Percentiles rank a stretch among this genome's conserved stretches.
phyloP scores from a whole-genome alignment of 2,797 vertebrate genomes.

The Centropyge bicolor region DNA sequence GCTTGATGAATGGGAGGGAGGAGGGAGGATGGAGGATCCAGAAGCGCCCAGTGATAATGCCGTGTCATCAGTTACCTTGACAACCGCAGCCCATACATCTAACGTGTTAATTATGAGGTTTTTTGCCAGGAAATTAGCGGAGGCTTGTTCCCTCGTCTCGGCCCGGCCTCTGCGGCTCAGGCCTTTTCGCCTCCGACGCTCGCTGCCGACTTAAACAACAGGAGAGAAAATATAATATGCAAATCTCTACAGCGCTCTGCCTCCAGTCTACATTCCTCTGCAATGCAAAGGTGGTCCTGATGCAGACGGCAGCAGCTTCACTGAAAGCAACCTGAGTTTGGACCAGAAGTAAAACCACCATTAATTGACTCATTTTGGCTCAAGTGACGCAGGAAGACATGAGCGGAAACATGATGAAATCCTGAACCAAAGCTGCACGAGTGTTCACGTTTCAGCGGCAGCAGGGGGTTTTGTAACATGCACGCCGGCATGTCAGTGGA shows the following conservation, averaged over 20 bases:
- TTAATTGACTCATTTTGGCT: neutral
- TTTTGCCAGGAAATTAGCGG: constrained; percentile 70
- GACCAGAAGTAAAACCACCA: neutral
- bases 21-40: constrained; percentile 58
- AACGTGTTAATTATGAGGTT: constrained; percentile 76
- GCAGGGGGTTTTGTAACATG: constrained; percentile 34
- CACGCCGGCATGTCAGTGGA: constrained; percentile 39
- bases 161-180: constrained; percentile 48
- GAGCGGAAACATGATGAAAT: neutral
- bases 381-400: neutral
- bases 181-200: constrained; percentile 49
- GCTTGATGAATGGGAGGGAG: constrained; percentile 70
- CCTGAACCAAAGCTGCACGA: neutral
- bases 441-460: constrained; percentile 3
- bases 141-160: constrained; percentile 60
- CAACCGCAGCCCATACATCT: constrained; percentile 71
- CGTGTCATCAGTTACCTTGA: constrained; percentile 83
- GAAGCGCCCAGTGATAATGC: constrained; percentile 70
- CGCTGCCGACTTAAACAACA: constrained; percentile 58
- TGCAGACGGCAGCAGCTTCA: constrained; percentile 17
- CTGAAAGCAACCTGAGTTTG: neutral
- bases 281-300: constrained; percentile 22
- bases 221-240: constrained; percentile 63
- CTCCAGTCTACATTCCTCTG: constrained; percentile 29
- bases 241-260: constrained; percentile 63